Base-by-base conservation (phyloP, 2,797 vertebrate species). In the Triplophysa bombifrons region DNA sequence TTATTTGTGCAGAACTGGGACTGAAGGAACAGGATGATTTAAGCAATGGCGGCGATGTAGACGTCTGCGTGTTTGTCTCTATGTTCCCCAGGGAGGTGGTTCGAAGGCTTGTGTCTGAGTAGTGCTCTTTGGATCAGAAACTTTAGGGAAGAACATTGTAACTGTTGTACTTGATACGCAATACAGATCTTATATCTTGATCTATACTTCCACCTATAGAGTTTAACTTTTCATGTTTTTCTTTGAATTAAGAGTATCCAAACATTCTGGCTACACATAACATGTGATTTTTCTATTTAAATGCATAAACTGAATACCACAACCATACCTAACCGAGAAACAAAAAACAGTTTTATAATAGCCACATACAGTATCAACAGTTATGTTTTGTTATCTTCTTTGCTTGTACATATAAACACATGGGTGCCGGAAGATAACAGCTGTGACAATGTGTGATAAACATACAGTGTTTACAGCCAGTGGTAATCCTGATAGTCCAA, bases 391-490 rank as follows among this genome's bases (percentile, higher is more conserved):
- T 71, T 65, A 58, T 78, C 55, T 61, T 48, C 55, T 77, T 72
- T 56, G 25, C 10, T 51, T 56, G 17, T 10, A 82, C 25, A 61
- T 53, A 61, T 25, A 74, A n/a, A 74, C 61, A 61, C 53, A 74
- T 25, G 80, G 30, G 50, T 48, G 78, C 51, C 74, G 38, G 22
- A 56, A 78, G 73, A 85, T 81, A 83, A 84, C 86, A 88, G 85
- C 84, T 81, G 85, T 84, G 81, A 64, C 80, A 76, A 78, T 77
- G 85, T 82, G 82, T 82, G 86, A 88, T 88, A 85, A 85, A 76
- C 85, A 66, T 65, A 79, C 51, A 73, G 30, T 88, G 85, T 86
- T 86, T 86, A 83, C 81, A 74, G 84, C 81, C 81, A 19, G 72
- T 71, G 78, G 72, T 86, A 87, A 87, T 86, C 85, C 85, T 79